Evolutionary conservation across 2,113 vertebrate genomes (phyloP).

Genomic region (Epinephelus fuscoguttatus): DNA sequence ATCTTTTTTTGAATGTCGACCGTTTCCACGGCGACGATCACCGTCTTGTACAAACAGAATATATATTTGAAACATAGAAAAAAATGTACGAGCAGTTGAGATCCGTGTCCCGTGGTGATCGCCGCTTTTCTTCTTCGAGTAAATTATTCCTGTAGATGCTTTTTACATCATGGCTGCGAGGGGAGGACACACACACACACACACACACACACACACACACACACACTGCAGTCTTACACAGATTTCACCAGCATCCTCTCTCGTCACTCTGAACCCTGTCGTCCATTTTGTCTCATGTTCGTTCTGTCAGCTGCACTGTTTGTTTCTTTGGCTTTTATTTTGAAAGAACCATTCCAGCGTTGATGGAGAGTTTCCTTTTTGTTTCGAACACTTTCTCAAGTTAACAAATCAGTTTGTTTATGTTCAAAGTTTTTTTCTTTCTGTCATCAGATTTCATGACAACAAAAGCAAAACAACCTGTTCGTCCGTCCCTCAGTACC

Average conservation of each 20-base stretch:
- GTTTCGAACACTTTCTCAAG: neutral
- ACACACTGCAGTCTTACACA: neutral
- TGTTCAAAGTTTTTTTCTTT: too few species aligned
- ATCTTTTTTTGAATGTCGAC: constrained; percentile 1
- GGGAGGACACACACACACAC: constrained; percentile 12
- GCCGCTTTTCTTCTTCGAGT: constrained; percentile 1
- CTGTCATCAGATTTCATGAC: neutral
- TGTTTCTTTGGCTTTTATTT: neutral
- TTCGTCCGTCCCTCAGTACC: too few species aligned
- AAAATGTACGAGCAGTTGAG: constrained; percentile 29
- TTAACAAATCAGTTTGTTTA: neutral
- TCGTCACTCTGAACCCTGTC: neutral
- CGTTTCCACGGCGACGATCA: constrained; percentile 3
- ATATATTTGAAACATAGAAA: constrained; percentile 64
- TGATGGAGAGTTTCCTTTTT: neutral
- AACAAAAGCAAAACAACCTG: neutral
- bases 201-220: constrained; percentile 12
- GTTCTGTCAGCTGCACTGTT: neutral
- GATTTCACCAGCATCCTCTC: constrained; percentile 68
- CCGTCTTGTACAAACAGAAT: constrained; percentile 58
- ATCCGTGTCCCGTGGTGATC: constrained; percentile 7
- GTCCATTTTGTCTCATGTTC: neutral
- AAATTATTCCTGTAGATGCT: constrained; percentile 31
- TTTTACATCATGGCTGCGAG: constrained; percentile 21
- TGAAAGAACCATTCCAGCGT: constrained; percentile 19